These are phyloP conservation scores for Argya squamiceps DNA, from an alignment of 2,797 vertebrate genomes.

Conservation along the genomic window DNA sequence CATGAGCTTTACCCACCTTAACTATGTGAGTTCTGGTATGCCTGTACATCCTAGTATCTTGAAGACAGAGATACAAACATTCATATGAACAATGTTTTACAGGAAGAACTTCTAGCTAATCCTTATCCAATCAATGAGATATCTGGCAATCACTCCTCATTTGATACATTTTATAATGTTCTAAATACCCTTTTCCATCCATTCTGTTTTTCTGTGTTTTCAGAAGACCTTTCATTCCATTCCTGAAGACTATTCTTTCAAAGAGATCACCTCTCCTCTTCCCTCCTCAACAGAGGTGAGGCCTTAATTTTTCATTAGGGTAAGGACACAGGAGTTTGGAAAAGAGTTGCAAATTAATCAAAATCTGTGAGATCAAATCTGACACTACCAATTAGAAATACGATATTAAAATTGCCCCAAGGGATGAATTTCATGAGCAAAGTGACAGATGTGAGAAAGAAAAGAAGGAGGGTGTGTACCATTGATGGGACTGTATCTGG, in stretches of 20 bases:
- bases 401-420: neutral
- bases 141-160: neutral
- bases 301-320: neutral
- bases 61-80: neutral
- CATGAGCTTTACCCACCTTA: neutral
- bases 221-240: neutral
- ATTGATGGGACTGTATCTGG: neutral
- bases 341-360: conserved; percentile 13
- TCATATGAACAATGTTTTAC: neutral
- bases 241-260: neutral
- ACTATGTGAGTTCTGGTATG: neutral
- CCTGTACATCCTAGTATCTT: neutral
- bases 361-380: conserved; percentile 10
- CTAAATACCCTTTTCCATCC: neutral
- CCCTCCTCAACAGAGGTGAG: neutral
- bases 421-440: neutral
- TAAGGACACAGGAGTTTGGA: neutral
- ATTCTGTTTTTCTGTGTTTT: neutral
- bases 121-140: neutral
- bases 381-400: conserved; percentile 24
- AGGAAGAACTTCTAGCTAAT: neutral
- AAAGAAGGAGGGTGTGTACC: neutral
- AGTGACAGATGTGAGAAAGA: neutral
- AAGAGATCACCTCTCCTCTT: neutral
- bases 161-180: neutral